A percentile compares a stretch with the other conserved stretches of the same genome.
phyloP scores from a whole-genome alignment of 2,888 invertebrate genomes.

The Apocheima hispidaria region DNA sequence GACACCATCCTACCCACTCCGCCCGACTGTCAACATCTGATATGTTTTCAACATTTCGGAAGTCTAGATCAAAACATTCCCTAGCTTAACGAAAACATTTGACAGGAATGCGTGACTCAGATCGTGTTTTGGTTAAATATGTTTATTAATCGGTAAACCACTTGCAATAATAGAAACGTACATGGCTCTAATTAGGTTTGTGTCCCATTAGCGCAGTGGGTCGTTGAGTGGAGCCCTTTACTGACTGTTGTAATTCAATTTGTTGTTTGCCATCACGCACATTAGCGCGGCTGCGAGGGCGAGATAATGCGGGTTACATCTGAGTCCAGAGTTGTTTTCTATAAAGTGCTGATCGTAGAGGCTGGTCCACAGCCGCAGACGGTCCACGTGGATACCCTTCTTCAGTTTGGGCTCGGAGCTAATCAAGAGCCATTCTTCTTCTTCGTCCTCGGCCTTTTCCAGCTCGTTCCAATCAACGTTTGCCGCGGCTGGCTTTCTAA shows the following conservation, averaged over 20 bases:
- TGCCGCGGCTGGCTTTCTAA: constrained; percentile 58
- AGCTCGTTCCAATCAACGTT: constrained; percentile 58
- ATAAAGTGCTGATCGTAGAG: constrained; percentile 68
- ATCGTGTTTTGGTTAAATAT: constrained; percentile 40
- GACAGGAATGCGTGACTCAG: constrained; percentile 19
- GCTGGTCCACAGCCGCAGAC: constrained; percentile 66
- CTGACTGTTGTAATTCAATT: constrained; percentile 37
- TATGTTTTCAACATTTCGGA: background rate
- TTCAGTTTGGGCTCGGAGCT: constrained; percentile 38
- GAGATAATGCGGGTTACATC: constrained; percentile 32
- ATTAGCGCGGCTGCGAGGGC: constrained; percentile 39
- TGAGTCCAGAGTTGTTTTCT: constrained; percentile 47
- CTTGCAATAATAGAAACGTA: constrained; percentile 51
- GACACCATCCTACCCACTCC: constrained; percentile 19
- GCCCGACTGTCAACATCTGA: constrained; percentile 8
- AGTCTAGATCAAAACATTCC: constrained; percentile 20
- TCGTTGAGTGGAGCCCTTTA: constrained; percentile 37
- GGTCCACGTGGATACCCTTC: constrained; percentile 59
- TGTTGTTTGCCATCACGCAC: constrained; percentile 40
- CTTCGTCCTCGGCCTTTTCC: constrained; percentile 41
- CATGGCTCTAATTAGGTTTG: constrained; percentile 48
- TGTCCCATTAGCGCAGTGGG: constrained; percentile 41
- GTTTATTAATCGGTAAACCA: constrained; percentile 48
- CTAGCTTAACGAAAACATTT: constrained; percentile 35
- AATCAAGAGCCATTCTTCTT: constrained; percentile 67